Evolutionary conservation across 2,888 invertebrate species (phyloP).

Genomic region (Baronia brevicornis): DNA sequence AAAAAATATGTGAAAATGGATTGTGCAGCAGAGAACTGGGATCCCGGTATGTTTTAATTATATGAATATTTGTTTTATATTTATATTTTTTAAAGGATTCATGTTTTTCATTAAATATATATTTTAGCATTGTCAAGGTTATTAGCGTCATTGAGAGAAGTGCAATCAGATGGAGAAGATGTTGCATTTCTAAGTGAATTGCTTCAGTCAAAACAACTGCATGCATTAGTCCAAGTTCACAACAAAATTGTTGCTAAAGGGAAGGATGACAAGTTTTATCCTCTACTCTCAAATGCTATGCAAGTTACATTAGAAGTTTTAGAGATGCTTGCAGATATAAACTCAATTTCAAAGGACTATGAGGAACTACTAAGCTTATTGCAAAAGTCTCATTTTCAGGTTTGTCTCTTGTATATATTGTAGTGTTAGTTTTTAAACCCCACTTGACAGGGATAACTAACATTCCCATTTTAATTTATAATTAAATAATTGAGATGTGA

Average conservation of each 20-base stretch:
- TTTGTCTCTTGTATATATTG: conserved; percentile 35
- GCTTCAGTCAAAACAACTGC: conserved; percentile 89
- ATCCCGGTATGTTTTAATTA: conserved; percentile 45
- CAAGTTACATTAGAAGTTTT: conserved; percentile 88
- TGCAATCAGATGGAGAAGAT: conserved; percentile 88
- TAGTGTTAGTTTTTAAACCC: neutral
- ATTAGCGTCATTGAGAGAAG: conserved; percentile 87
- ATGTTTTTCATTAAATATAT: conserved; percentile 7
- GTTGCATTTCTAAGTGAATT: conserved; percentile 89
- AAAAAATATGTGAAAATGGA: conserved; percentile 43
- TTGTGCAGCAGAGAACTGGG: conserved; percentile 54
- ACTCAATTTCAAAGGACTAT: conserved; percentile 82
- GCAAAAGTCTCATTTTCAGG: conserved; percentile 92
- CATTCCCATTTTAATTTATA: neutral
- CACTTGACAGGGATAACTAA: no score
- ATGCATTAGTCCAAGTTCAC: conserved; percentile 93
- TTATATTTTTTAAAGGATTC: neutral
- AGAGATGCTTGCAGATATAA: conserved; percentile 80
- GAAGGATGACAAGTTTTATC: conserved; percentile 89
- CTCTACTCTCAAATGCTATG: conserved; percentile 89
- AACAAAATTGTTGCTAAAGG: conserved; percentile 90
- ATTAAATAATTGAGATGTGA: neutral
- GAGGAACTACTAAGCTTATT: conserved; percentile 87
- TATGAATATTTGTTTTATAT: conserved; percentile 1
- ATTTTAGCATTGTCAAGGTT: conserved; percentile 85